Evolutionary conservation across 2,113 vertebrate species (phyloP).

Genomic region (Centropristis striata): DNA sequence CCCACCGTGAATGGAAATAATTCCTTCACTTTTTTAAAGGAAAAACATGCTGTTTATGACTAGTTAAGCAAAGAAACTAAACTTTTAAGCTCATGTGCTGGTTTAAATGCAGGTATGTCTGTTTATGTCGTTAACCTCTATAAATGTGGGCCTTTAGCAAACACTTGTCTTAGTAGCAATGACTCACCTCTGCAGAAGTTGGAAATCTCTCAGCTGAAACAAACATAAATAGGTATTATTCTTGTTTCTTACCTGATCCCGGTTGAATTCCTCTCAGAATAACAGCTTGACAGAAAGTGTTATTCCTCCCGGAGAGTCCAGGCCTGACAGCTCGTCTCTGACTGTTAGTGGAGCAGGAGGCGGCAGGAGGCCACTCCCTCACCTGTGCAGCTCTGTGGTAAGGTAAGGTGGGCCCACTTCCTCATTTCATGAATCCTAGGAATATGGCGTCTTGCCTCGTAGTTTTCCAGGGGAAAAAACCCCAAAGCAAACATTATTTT

Average conservation of each 20-base stretch:
- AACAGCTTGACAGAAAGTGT: slow-evolving; percentile 3
- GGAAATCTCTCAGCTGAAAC: neutral
- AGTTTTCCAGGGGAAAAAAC: too few species aligned
- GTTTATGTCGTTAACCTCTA: slow-evolving; percentile 14
- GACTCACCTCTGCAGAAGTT: neutral
- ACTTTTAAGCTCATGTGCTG: neutral
- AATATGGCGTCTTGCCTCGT: neutral
- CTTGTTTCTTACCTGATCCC: slow-evolving; percentile 52
- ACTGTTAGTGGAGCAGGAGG: slow-evolving; percentile 20
- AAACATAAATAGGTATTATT: neutral
- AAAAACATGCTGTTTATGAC: neutral
- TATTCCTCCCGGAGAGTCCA: slow-evolving; percentile 34
- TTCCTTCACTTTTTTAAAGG: neutral
- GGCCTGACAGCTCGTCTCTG: slow-evolving; percentile 30
- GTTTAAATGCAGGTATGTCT: neutral
- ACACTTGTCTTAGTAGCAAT: neutral
- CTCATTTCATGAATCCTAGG: slow-evolving; percentile 48
- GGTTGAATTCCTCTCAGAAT: neutral
- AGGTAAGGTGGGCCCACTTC: slow-evolving; percentile 72
- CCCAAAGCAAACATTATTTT: neutral
- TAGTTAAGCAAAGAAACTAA: neutral
- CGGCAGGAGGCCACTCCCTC: slow-evolving; percentile 78
- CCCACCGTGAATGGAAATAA: neutral
- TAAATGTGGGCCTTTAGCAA: slow-evolving; percentile 7
- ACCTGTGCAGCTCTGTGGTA: slow-evolving; percentile 34